Evolutionary conservation across 2,113 vertebrate species (phyloP), one percentile per base, ranked within the genome.

Genomic region (Entelurus aequoreus): DNA sequence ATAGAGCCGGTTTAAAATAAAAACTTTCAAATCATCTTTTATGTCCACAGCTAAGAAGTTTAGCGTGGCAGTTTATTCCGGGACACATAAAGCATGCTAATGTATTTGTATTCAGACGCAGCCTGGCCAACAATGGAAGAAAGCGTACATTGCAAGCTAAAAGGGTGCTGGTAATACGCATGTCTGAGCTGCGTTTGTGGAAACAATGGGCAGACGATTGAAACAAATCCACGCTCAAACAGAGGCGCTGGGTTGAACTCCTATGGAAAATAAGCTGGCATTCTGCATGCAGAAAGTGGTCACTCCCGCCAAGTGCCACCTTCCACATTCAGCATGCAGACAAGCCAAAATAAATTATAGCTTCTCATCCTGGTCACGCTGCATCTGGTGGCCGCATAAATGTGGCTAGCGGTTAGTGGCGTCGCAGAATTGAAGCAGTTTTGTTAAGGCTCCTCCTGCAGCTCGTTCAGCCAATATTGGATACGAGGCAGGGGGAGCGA

Each of bases 61-160:
- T 51, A 6, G 1, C 10, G 21, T 2, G 44, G 12, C 6, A 54
- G n/a, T 48, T 54, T 54, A 50, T 49, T 54, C 36, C 21, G 5
- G 14, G 15, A 6, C 35, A 15, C 14, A 14, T 14, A 54, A 54
- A 37, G 36, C 15, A 40, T 1, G 37, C 60, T 10, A 42, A 28
- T 42, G 50, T 57, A 9, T 60, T 69, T 46, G 50, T 51, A 66
- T 51, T 48, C 54, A 60, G 42, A 46, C 42, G 9, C 3, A 12
- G 42, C 42, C 1, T 2, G 3, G 42, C 1, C 42, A 48, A 74
- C 46, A 53, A 70, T 53, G 44, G 21, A 46, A 10, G 53, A 50
- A 50, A 48, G 54, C 61, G 72, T 55, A 66, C 56, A 48, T 61
- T 66, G 61, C 65, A 68, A 71, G 48, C 36, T 64, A 57, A 71